Conservation (phyloP, 2,797 vertebrate species). For the Hydrocynus forskahlii region DNA sequence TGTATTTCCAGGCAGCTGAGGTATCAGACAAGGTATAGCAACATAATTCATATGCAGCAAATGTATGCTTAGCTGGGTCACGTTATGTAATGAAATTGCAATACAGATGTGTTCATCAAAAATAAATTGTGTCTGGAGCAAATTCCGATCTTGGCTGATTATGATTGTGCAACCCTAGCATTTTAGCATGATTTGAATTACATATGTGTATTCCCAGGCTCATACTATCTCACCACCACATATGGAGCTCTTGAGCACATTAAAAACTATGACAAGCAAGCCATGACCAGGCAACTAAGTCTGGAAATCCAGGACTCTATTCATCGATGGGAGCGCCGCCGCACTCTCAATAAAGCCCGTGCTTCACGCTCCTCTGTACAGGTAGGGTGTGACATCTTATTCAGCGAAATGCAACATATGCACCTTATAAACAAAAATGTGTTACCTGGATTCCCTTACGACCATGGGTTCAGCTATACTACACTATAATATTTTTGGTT, state of each 20-base stretch:
- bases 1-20: too few species aligned
- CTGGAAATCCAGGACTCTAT: slow-evolving; percentile 96
- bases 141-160: not conserved
- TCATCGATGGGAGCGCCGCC: slow-evolving; percentile 93
- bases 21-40: too few species aligned
- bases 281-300: slow-evolving; percentile 89
- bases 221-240: slow-evolving; percentile 96
- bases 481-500: too few species aligned
- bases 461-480: not conserved
- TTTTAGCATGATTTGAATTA: not conserved
- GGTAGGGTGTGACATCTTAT: slow-evolving; percentile 67
- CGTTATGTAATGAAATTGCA: not conserved
- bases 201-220: slow-evolving; percentile 75
- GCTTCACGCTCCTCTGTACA: slow-evolving; percentile 85
- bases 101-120: not conserved
- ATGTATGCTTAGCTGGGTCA: not conserved
- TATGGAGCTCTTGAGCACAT: slow-evolving; percentile 96
- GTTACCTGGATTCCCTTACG: not conserved
- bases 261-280: slow-evolving; percentile 92
- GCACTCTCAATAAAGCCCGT: slow-evolving; percentile 90
- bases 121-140: not conserved
- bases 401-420: not conserved
- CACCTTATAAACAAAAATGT: not conserved
- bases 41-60: not conserved
- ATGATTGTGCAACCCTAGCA: not conserved